Evolutionary conservation across 1,140 invertebrate species (phyloP).

Genomic region (Reticulitermes speratus): DNA sequence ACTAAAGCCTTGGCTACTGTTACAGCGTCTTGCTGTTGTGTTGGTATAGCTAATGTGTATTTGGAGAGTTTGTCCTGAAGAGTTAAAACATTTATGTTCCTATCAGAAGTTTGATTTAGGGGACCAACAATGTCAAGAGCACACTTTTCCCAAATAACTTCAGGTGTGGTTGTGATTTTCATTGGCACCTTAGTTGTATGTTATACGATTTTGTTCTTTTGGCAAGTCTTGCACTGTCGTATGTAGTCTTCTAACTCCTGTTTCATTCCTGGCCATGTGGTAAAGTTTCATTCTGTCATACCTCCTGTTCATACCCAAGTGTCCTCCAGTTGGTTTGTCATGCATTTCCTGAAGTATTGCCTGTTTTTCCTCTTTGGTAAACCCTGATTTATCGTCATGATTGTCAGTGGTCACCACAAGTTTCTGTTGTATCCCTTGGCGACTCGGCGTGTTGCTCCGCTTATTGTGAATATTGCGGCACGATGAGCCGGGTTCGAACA

Average conservation of each 20-base stretch:
- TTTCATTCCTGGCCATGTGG: constrained; percentile 20
- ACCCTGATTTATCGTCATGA: neutral
- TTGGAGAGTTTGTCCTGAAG: constrained; percentile 28
- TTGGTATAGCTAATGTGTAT: constrained; percentile 17
- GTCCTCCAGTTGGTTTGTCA: constrained; percentile 22
- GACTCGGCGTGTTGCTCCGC: constrained; percentile 45
- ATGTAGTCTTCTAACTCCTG: constrained; percentile 25
- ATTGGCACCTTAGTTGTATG: no score
- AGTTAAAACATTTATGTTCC: constrained; percentile 31
- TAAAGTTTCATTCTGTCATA: constrained; percentile 24
- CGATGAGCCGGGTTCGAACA: no score
- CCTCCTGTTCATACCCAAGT: constrained; percentile 23
- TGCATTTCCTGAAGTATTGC: constrained; percentile 22
- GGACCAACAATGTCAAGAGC: no score
- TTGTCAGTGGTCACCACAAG: no score
- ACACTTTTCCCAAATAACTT: no score
- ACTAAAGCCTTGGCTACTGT: constrained; percentile 18
- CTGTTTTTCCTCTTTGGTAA: neutral
- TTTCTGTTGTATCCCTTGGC: constrained; percentile 30
- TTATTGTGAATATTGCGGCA: no score
- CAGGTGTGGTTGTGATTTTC: no score
- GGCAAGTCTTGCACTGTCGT: constrained; percentile 28
- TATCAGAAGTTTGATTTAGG: neutral
- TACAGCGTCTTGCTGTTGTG: constrained; percentile 20
- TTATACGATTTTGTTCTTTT: no score